Percentiles rank a stretch among this genome's conserved stretches.
These are phyloP conservation scores for Nylanderia fulva DNA, from an alignment of 1,140 invertebrate species.

Conservation along the genomic window DNA sequence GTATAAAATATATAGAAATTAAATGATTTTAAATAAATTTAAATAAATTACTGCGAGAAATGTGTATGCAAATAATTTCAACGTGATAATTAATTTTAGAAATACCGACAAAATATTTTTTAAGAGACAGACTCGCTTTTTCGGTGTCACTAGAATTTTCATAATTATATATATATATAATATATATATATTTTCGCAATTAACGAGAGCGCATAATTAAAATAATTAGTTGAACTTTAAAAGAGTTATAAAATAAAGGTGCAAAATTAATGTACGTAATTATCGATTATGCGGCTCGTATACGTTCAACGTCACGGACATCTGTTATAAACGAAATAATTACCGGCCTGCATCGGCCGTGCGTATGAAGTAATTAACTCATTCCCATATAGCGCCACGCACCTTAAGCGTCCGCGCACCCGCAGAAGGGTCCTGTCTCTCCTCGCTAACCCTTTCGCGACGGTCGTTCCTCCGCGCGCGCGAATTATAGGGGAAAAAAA, in stretches of 20 bases:
- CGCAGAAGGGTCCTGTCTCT: background rate
- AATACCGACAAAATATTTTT: background rate
- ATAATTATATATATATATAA: no score
- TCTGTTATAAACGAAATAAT: constrained; percentile 42
- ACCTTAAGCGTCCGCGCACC: constrained; percentile 12
- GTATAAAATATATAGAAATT: background rate
- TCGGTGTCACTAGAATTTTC: background rate
- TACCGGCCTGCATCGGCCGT: background rate
- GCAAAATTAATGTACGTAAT: background rate
- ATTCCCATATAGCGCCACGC: constrained; percentile 42
- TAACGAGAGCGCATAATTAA: background rate
- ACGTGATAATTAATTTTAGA: no score
- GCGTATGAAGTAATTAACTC: constrained; percentile 56
- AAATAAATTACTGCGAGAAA: background rate
- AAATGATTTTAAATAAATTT: no score
- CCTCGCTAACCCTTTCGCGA: constrained; percentile 37
- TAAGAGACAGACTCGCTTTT: background rate
- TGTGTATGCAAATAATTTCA: background rate
- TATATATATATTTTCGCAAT: background rate
- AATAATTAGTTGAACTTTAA: constrained; percentile 8
- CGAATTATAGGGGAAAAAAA: constrained; percentile 52
- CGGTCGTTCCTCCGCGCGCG: constrained; percentile 28
- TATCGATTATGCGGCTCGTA: background rate
- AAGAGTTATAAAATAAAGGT: background rate
- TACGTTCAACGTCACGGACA: background rate